Base-by-base conservation (phyloP, 2,888 invertebrate genomes). In the Pseudoips prasinana region DNA sequence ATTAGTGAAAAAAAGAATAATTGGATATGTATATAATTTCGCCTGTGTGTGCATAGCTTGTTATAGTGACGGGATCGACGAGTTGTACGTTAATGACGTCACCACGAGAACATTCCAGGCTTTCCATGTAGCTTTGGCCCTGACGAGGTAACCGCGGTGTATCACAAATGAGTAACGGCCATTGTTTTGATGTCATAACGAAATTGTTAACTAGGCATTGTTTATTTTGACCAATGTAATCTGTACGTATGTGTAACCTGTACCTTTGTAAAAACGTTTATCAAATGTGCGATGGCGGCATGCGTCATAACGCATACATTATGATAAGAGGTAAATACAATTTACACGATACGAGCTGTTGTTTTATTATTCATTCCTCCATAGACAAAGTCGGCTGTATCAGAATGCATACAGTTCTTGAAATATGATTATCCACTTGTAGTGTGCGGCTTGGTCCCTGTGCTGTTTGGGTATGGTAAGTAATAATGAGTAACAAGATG, bases 211-310 rank as follows among this genome's bases (percentile, higher is more conserved):
- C 64, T 79, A 75, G 73, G 72, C 76, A 72, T 64, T 71, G 66
- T 79, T 86, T 83, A 76, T 83, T 84, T 82, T 85, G 86, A 87
- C 85, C 85, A 85, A 86, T 86, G 80, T 87, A 85, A 83, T 82
- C 86, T 71, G 81, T 76, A 77, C 68, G 73, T 72, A 70, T 77
- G 80, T 86, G 77, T 86, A 84, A 81, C 39, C 58, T 49, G 47
- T 50, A 40, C 76, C 83, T 80, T 84, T 86, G 87, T 86, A 82
- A 81, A 84, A 77, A 81, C 80, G 75, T 79, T 81, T 80, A 80
- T 80, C 79, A 63, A 68, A 72, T 63, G 68, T 79, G 81, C 79
- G 71, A 73, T 69, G 73, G 78, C 78, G 77, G 69, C 74, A 64
- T 78, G 72, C 73, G 83, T 82, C 76, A 59, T n/a, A n/a, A n/a